phyloP scores from a whole-genome alignment of 1,140 invertebrate genomes.

The Ceratosolen fusciceps region DNA sequence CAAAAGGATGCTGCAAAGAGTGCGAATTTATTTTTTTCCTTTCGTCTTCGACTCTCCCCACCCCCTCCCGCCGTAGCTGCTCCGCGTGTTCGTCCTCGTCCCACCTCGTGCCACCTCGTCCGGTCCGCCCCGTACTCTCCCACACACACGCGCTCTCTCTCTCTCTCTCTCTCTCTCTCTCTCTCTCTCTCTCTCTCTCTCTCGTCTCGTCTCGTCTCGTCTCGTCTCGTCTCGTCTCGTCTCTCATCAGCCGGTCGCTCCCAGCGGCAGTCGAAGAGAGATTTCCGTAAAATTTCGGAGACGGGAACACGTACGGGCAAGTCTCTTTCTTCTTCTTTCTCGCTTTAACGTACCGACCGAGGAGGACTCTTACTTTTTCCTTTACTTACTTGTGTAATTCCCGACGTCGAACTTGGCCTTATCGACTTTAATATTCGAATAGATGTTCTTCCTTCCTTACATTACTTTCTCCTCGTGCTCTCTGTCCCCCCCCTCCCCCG shows the following conservation, averaged over 20 bases:
- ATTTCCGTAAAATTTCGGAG: slow-evolving; percentile 33
- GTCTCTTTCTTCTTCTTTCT: background rate
- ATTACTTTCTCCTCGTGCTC: background rate
- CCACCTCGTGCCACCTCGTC: too few relatives aligned
- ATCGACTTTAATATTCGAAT: background rate
- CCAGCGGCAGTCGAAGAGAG: background rate
- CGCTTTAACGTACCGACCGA: background rate
- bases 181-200: too few relatives aligned
- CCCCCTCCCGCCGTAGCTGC: too few relatives aligned
- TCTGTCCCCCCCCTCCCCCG: too few relatives aligned
- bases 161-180: too few relatives aligned
- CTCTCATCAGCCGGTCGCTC: too few relatives aligned
- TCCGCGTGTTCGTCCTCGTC: too few relatives aligned
- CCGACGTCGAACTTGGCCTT: background rate
- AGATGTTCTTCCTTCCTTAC: background rate
- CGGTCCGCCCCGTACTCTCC: too few relatives aligned
- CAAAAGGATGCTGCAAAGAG: slow-evolving; percentile 16
- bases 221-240: too few relatives aligned
- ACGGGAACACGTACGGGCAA: background rate
- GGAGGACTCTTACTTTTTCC: background rate
- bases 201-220: too few relatives aligned
- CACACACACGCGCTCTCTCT: too few relatives aligned
- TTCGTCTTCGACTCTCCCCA: too few relatives aligned
- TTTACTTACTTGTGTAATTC: slow-evolving; percentile 7
- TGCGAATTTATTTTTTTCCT: slow-evolving; percentile 30